Evolutionary conservation across 2,888 invertebrate genomes (phyloP).

Genomic region (Willowsia nigromaculata): DNA sequence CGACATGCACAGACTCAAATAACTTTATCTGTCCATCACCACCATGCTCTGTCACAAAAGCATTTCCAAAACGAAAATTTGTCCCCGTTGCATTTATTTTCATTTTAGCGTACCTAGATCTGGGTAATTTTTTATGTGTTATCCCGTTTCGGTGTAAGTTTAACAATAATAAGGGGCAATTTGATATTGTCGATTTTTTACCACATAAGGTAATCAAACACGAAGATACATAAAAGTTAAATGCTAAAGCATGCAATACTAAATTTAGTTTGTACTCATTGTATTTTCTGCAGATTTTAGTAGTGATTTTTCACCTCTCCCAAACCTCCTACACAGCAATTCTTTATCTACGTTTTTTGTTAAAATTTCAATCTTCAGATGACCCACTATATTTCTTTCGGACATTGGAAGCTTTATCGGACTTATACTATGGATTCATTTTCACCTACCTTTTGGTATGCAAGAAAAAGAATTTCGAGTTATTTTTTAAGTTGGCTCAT

Average conservation of each 20-base stretch:
- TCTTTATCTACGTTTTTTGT: neutral
- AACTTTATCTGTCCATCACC: too few species aligned
- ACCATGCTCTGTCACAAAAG: too few species aligned
- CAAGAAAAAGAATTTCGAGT: neutral
- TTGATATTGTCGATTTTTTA: neutral
- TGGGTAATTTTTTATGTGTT: slow-evolving; percentile 17
- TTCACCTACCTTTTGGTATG: neutral
- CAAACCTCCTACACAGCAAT: neutral
- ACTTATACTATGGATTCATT: neutral
- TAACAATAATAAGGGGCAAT: neutral
- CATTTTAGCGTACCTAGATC: slow-evolving; percentile 3
- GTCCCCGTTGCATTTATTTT: neutral
- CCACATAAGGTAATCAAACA: slow-evolving; percentile 26
- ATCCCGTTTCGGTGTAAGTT: slow-evolving; percentile 26
- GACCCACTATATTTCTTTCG: neutral
- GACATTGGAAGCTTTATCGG: neutral
- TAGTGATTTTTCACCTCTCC: neutral
- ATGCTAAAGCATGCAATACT: neutral
- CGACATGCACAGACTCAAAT: too few species aligned
- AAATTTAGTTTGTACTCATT: too few species aligned
- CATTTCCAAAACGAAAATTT: too few species aligned
- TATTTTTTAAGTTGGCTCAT: neutral
- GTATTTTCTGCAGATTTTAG: neutral
- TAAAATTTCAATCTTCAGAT: neutral
- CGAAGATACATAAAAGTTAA: too few species aligned